Conservation (phyloP, 2,888 invertebrate species). For the Nezara viridula region DNA sequence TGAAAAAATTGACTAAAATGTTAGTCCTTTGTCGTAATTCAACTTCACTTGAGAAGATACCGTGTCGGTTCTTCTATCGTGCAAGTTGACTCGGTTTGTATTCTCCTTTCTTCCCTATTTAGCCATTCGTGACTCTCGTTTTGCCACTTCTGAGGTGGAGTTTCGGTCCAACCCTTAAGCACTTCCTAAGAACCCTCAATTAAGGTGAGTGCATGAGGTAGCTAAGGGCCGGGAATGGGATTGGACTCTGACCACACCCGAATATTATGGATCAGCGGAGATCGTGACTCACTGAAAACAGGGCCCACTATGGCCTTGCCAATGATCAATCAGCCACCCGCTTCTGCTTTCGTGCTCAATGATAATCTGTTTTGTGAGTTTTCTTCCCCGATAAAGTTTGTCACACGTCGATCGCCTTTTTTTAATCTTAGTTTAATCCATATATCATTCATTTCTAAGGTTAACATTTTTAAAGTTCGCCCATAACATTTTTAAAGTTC, state of each 20-base stretch:
- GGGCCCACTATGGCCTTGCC: background rate
- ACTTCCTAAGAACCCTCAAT: slow-evolving; percentile 15
- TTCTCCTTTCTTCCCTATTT: background rate
- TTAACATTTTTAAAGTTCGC: no score
- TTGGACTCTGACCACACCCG: slow-evolving; percentile 56
- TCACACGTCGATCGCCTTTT: background rate
- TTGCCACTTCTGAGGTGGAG: background rate
- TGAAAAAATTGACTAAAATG: no score
- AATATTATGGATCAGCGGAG: slow-evolving; percentile 56
- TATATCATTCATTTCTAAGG: no score
- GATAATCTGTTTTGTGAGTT: slow-evolving; percentile 27
- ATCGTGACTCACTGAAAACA: slow-evolving; percentile 42
- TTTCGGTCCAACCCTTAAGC: background rate
- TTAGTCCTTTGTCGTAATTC: no score
- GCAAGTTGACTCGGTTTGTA: background rate
- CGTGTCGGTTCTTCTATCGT: background rate
- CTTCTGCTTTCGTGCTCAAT: slow-evolving; percentile 20
- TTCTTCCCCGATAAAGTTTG: background rate
- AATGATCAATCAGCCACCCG: slow-evolving; percentile 11
- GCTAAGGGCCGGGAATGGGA: background rate
- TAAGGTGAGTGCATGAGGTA: slow-evolving; percentile 45
- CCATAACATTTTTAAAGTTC: no score
- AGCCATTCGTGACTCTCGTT: background rate
- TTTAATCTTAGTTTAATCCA: background rate
- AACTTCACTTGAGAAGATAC: no score